Percentiles rank a stretch among this genome's conserved stretches.
Conservation (phyloP, 1,140 invertebrate genomes). For the Drosophila parabipectinata region DNA sequence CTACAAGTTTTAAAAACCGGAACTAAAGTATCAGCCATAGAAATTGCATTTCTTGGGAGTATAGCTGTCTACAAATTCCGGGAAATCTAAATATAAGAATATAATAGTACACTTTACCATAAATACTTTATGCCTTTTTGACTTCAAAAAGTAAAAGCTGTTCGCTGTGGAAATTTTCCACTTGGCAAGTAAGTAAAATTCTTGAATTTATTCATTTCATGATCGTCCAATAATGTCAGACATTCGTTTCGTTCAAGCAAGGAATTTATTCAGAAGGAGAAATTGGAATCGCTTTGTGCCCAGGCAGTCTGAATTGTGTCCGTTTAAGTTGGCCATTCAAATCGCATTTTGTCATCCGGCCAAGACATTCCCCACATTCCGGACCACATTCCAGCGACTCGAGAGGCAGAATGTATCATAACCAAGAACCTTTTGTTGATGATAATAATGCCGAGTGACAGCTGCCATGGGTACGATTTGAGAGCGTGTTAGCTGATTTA, state of each 20-base stretch:
- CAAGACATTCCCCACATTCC: neutral
- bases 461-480: constrained; percentile 43
- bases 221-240: constrained; percentile 10
- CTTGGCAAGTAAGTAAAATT: neutral
- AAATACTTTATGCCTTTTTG: neutral
- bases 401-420: constrained; percentile 24
- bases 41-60: too few species aligned
- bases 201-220: neutral
- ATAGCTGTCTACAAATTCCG: neutral
- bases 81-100: neutral
- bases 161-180: neutral
- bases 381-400: neutral
- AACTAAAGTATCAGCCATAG: too few species aligned
- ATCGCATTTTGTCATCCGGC: constrained; percentile 22
- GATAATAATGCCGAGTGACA: constrained; percentile 44
- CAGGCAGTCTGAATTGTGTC: constrained; percentile 4
- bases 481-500: constrained; percentile 43
- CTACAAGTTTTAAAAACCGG: too few species aligned
- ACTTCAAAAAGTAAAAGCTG: neutral
- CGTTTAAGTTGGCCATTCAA: constrained; percentile 22
- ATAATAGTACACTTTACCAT: too few species aligned
- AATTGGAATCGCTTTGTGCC: constrained; percentile 22
- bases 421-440: constrained; percentile 12
- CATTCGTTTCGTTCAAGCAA: constrained; percentile 6
- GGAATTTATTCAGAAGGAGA: constrained; percentile 1